Conservation (phyloP, 1,140 invertebrate genomes). For the Battus philenor region DNA sequence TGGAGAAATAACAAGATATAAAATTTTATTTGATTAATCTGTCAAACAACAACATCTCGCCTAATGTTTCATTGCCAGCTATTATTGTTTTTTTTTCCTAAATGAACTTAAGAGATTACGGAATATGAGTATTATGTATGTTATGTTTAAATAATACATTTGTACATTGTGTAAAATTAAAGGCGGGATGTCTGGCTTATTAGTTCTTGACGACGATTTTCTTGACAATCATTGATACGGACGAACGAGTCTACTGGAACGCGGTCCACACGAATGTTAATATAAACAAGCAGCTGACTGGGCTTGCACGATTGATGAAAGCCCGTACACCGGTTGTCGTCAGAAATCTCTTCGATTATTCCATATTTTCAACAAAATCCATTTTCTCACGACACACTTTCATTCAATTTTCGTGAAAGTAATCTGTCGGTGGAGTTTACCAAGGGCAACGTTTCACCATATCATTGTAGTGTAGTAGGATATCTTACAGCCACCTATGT, state of each 20-base stretch:
- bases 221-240: conserved; percentile 30
- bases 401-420: conserved; percentile 69
- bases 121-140: not conserved
- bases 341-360: conserved; percentile 32
- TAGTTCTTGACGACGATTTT: conserved; percentile 13
- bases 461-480: conserved; percentile 34
- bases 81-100: no score
- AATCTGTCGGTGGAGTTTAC: conserved; percentile 61
- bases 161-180: not conserved
- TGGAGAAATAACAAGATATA: no score
- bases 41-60: no score
- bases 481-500: conserved; percentile 46
- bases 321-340: conserved; percentile 31
- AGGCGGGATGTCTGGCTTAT: not conserved
- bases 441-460: conserved; percentile 47
- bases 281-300: conserved; percentile 42
- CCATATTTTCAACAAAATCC: conserved; percentile 40
- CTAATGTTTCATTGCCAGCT: no score
- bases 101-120: no score
- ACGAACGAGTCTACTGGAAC: conserved; percentile 35
- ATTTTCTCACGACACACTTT: conserved; percentile 65
- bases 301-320: conserved; percentile 32
- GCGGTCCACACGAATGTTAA: conserved; percentile 32
- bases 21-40: no score
- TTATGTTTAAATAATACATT: not conserved